Evolutionary conservation across 2,888 invertebrate species (phyloP), one percentile per base, ranked within the genome.

Genomic region (Coremacera marginata): DNA sequence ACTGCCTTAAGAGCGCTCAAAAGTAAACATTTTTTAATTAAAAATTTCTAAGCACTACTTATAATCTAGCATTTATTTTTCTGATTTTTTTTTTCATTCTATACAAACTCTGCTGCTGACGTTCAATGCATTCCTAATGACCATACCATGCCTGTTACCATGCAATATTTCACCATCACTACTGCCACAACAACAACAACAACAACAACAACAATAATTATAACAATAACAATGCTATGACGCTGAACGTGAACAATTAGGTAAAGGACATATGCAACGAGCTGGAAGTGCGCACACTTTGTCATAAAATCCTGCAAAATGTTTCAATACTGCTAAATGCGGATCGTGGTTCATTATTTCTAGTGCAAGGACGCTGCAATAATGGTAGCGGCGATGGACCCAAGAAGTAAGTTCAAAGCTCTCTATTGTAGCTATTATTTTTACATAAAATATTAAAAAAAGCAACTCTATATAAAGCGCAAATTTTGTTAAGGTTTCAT

Each of bases 231-330:
- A 44, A 11, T 27, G 62, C 11, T 31, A 25, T 27, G 62, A 62
- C 57, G 16, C 49, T 51, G 25, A 2, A 19, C 22, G 44, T 16
- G 55, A 57, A 31, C 70, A 77, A 80, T 80, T 89, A 95, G 95
- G 95, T 95, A 80, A 95, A 97, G 90, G 98, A 98, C 90, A 98
- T 98, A 86, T 97, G 97, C 90, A 97, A 98, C 90, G 98, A 98
- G 90, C 91, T 98, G 86, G 98, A 98, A 89, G 95, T 98, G 75
- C 93, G 96, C 83, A 96, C 96, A 60, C 90, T 98, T 82, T 98
- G 98, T 88, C 97, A 98, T 92, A 98, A 98, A 91, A 98, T 98
- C 87, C 92, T 96, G 77, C 96, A 97, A 90, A 98, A 98, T 89
- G 98, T 98, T 78, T 96, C 96, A 86, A 96, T 95, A 84, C 91